A percentile compares a stretch with the other conserved stretches of the same genome.
phyloP scores from a whole-genome alignment of 2,113 vertebrate genomes.

The Pomatorhinus ruficollis region DNA sequence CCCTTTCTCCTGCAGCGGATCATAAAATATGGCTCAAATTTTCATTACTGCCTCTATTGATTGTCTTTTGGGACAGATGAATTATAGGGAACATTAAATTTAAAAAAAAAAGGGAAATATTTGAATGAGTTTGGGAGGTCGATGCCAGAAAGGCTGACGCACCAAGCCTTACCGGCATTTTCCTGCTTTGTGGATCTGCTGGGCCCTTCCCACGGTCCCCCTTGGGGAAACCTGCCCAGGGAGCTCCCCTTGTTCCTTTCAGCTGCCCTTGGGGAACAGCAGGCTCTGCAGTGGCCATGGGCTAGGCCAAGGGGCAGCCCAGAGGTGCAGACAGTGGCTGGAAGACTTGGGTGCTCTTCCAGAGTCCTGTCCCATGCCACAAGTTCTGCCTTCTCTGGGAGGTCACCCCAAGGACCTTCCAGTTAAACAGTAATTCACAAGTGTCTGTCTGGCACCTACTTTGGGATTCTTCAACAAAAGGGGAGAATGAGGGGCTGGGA shows the following conservation, averaged over 20 bases:
- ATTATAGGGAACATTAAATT: conserved; percentile 99
- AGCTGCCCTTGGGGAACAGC: not conserved
- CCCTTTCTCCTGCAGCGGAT: conserved; percentile 87
- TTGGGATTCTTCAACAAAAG: not conserved
- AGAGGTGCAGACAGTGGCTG: not conserved
- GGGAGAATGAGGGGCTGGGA: not conserved
- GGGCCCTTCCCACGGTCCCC: not conserved
- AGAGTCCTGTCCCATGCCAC: not conserved
- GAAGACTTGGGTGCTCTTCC: not conserved
- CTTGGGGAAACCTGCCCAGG: not conserved
- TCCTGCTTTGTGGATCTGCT: not conserved
- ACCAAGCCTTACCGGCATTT: conserved; percentile 73
- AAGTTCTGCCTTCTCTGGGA: not conserved
- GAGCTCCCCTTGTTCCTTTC: not conserved
- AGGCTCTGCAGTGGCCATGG: not conserved
- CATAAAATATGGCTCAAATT: conserved; percentile 99
- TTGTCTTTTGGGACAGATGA: conserved; percentile 99
- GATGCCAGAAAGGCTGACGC: conserved; percentile 84
- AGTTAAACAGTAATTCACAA: not conserved
- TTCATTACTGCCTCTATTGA: conserved; percentile 99
- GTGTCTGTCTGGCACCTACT: not conserved
- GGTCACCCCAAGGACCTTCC: not conserved
- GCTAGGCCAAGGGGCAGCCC: not conserved
- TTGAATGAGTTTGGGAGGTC: conserved; percentile 96
- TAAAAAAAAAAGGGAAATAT: conserved; percentile 91